These are phyloP conservation scores for Cyaniris semiargus DNA, from an alignment of 2,888 invertebrate genomes.

Conservation along the genomic window DNA sequence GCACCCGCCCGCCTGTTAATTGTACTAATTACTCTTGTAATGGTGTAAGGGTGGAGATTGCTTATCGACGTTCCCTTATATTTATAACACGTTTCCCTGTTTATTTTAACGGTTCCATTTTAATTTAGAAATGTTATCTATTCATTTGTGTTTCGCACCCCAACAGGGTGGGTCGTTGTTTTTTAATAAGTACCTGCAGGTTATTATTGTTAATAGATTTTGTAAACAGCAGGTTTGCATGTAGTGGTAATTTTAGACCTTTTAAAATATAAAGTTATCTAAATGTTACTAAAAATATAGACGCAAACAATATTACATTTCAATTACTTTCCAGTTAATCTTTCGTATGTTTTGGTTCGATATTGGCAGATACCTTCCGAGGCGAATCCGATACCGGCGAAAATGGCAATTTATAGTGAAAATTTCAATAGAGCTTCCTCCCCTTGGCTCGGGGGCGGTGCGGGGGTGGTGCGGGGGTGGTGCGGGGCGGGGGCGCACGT, in stretches of 20 bases:
- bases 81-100: constrained; percentile 47
- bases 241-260: neutral
- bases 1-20: constrained; percentile 68
- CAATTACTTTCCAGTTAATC: neutral
- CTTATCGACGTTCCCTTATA: constrained; percentile 75
- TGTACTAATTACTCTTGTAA: constrained; percentile 81
- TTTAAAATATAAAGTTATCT: neutral
- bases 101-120: constrained; percentile 22
- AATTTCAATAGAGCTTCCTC: constrained; percentile 23
- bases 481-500: constrained; percentile 46
- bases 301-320: neutral
- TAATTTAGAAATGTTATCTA: constrained; percentile 14
- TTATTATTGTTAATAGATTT: neutral
- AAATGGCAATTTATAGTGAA: constrained; percentile 14
- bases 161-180: neutral
- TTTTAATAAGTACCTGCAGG: neutral
- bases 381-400: constrained; percentile 3
- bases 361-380: constrained; percentile 4
- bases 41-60: constrained; percentile 77
- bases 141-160: constrained; percentile 9
- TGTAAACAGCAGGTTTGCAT: neutral
- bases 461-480: too few relatives aligned
- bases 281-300: neutral
- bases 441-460: constrained; percentile 33
- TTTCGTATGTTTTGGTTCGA: constrained; percentile 8